A percentile compares a stretch with the other conserved stretches of the same genome.
Conservation (phyloP, 2,888 invertebrate species). For the Rotaria sp. region DNA sequence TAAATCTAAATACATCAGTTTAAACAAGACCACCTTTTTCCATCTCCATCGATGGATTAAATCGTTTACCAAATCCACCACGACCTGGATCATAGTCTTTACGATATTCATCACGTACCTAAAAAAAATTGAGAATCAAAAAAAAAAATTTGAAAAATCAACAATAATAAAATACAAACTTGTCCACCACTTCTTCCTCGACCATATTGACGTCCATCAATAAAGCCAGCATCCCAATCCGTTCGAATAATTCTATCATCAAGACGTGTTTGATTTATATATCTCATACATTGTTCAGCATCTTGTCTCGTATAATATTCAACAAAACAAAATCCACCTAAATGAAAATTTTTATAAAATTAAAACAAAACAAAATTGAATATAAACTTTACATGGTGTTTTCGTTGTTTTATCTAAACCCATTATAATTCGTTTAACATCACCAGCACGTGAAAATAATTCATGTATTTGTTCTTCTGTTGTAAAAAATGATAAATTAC, state of each 20-base stretch:
- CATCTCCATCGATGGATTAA: neutral
- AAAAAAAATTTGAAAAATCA: neutral
- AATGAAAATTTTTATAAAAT: neutral
- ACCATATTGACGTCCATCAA: conserved; percentile 94
- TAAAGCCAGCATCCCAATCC: conserved; percentile 98
- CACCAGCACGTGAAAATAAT: conserved; percentile 87
- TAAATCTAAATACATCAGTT: neutral
- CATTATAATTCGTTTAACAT: conserved; percentile 85
- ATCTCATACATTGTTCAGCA: conserved; percentile 63
- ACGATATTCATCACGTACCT: conserved; percentile 80
- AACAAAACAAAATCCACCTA: conserved; percentile 84
- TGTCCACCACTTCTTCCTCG: conserved; percentile 96
- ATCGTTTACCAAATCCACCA: conserved; percentile 84
- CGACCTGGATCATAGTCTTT: conserved; percentile 91
- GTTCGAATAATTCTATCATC: conserved; percentile 93
- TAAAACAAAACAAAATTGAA: neutral
- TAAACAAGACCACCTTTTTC: neutral
- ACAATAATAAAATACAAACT: conserved; percentile 58
- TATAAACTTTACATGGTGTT: conserved; percentile 70
- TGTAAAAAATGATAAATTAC: conserved; percentile 94
- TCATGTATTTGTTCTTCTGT: conserved; percentile 97
- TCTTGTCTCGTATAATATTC: conserved; percentile 64
- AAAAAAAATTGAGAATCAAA: conserved; percentile 62
- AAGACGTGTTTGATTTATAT: conserved; percentile 85
- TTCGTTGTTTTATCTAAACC: conserved; percentile 93